These are phyloP conservation scores for Calephelis nemesis DNA, from an alignment of 1,140 invertebrate genomes.

Conservation along the genomic window DNA sequence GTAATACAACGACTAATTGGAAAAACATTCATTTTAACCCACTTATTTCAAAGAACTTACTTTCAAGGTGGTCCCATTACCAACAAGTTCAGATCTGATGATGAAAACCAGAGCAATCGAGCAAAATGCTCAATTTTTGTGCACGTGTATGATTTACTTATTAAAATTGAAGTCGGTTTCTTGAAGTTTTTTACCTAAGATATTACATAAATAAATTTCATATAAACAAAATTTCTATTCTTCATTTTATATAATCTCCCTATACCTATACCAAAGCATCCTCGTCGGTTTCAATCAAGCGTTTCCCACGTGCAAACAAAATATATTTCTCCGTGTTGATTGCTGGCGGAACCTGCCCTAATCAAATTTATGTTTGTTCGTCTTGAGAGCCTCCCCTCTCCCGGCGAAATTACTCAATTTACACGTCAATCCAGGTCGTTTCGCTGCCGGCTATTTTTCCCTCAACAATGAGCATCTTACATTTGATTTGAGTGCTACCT, in stretches of 20 bases:
- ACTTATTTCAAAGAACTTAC: too few relatives aligned
- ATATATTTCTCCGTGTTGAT: conserved; percentile 45
- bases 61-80: too few relatives aligned
- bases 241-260: background rate
- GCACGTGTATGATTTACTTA: too few relatives aligned
- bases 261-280: background rate
- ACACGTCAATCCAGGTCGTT: conserved; percentile 71
- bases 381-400: conserved; percentile 29
- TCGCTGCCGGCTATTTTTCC: conserved; percentile 69
- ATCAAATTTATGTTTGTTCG: conserved; percentile 66
- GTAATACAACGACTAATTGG: too few relatives aligned
- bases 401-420: conserved; percentile 66
- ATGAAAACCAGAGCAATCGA: too few relatives aligned
- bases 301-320: conserved; percentile 46
- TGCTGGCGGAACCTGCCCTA: conserved; percentile 53
- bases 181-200: too few relatives aligned
- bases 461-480: conserved; percentile 45
- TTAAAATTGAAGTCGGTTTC: too few relatives aligned
- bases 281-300: conserved; percentile 41
- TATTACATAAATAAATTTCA: too few relatives aligned
- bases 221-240: too few relatives aligned
- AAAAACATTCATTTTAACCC: too few relatives aligned
- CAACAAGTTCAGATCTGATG: too few relatives aligned
- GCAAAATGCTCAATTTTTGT: too few relatives aligned
- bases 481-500: conserved; percentile 40